Percentiles rank a stretch among this genome's conserved stretches.
phyloP scores from a whole-genome alignment of 2,888 invertebrate genomes.

The Drosophila neotestacea region DNA sequence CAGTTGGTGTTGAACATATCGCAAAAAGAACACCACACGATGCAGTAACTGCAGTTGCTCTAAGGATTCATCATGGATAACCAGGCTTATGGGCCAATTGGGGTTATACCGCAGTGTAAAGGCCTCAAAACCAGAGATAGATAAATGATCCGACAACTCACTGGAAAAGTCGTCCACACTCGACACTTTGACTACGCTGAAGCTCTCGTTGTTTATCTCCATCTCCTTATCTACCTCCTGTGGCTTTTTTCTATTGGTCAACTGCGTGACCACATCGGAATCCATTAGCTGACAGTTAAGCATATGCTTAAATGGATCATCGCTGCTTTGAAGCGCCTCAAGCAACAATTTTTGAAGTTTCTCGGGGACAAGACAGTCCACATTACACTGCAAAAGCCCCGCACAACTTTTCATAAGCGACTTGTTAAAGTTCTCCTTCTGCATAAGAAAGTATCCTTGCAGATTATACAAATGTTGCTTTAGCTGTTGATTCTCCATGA shows the following conservation, averaged over 20 bases:
- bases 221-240: not conserved
- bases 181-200: not conserved
- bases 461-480: constrained; percentile 48
- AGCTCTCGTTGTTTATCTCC: not conserved
- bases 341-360: constrained; percentile 33
- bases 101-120: constrained; percentile 47
- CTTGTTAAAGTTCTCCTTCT: constrained; percentile 30
- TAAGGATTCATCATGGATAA: constrained; percentile 45
- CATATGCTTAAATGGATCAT: constrained; percentile 50
- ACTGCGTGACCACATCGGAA: constrained; percentile 45
- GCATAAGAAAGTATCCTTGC: constrained; percentile 52
- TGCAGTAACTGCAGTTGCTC: constrained; percentile 61
- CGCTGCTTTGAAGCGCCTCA: constrained; percentile 29
- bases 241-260: constrained; percentile 18
- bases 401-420: constrained; percentile 31
- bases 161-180: not conserved
- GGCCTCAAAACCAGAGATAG: constrained; percentile 51
- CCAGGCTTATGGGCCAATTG: constrained; percentile 63
- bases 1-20: constrained; percentile 52
- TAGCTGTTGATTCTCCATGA: constrained; percentile 41
- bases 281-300: constrained; percentile 47
- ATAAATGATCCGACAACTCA: constrained; percentile 8
- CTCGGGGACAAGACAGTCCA: constrained; percentile 38
- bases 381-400: constrained; percentile 23
- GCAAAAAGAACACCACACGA: constrained; percentile 60